phyloP scores from a whole-genome alignment of 2,888 invertebrate genomes.

The Acrobeloides nanus region DNA sequence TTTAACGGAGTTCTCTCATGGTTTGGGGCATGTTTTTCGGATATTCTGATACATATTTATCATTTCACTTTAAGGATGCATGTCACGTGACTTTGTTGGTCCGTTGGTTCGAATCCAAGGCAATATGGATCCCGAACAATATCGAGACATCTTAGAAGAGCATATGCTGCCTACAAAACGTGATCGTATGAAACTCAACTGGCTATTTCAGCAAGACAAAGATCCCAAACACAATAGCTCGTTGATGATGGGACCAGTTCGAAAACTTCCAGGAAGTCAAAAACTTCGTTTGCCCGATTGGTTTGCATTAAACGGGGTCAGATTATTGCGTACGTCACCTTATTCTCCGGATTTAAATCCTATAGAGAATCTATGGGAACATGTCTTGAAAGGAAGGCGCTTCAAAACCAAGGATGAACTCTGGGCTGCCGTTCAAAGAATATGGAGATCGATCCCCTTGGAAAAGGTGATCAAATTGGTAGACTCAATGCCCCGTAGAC shows the following conservation, averaged over 20 bases:
- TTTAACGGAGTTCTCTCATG: constrained; percentile 19
- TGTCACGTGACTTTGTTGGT: constrained; percentile 8
- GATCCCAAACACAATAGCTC: constrained; percentile 9
- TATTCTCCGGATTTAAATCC: too few relatives aligned
- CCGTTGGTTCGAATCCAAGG: constrained; percentile 14
- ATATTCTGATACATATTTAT: neutral
- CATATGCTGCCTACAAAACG: constrained; percentile 13
- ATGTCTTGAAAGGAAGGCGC: neutral
- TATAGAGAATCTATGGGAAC: too few relatives aligned
- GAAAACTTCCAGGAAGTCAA: too few relatives aligned
- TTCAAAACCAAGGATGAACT: constrained; percentile 1
- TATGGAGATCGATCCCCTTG: constrained; percentile 5
- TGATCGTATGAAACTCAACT: constrained; percentile 1
- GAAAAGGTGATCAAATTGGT: constrained; percentile 5
- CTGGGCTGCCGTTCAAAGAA: constrained; percentile 1
- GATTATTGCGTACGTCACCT: neutral
- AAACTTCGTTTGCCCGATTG: neutral
- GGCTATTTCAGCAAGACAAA: constrained; percentile 14
- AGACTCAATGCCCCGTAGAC: constrained; percentile 10
- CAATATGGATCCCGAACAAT: constrained; percentile 17
- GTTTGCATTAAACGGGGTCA: neutral
- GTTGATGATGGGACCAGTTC: too few relatives aligned
- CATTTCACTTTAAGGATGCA: constrained; percentile 11
- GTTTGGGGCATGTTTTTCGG: constrained; percentile 16
- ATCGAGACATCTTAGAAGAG: constrained; percentile 12